Evolutionary conservation across 2,797 vertebrate species (phyloP), one percentile per base, ranked within the genome.

Genomic region (Malacoctenus gilli): DNA sequence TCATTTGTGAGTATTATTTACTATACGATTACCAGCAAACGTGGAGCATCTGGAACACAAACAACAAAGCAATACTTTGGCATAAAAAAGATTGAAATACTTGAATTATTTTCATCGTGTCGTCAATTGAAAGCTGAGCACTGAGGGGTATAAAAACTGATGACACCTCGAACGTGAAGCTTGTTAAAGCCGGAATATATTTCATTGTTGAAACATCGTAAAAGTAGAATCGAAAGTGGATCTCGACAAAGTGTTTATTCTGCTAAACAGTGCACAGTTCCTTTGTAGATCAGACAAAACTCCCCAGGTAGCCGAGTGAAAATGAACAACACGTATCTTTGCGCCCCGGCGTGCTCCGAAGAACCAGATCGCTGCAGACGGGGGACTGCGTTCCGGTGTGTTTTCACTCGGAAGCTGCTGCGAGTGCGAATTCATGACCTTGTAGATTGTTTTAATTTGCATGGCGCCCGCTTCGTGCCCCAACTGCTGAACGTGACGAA

Each of bases 231-330:
- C n/a, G 25, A 10, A 48, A 57, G 58, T 48, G 8, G 50, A 39
- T 55, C 52, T 25, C 34, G 18, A 28, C n/a, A 57, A 20, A 22
- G 1, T 60, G 23, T 31, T 55, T 54, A 28, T 63, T 36, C 14
- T 56, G 41, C 39, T 46, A 4, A 59, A 28, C 4, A 21, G 51
- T 35, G 16, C 6, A 15, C n/a, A 7, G 8, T 21, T 11, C 52
- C n/a, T 62, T 68, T 69, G 52, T 65, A 62, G 28, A 59, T 59
- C 22, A 39, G 25, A 39, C 20, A 9, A 11, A 44, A 43, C 16
- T 59, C 41, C 51, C 53, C 41, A 22, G 43, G 51, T 1, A 23
- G 9, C 44, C 8, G 20, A 47, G 42, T 38, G 5, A 36, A 48
- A 75, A 58, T 48, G 47, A 73, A 64, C 35, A 58, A 18, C 34